Evolutionary conservation across 2,113 vertebrate species (phyloP), one percentile per base, ranked within the genome.

Genomic region (Syrrhaptes paradoxus): DNA sequence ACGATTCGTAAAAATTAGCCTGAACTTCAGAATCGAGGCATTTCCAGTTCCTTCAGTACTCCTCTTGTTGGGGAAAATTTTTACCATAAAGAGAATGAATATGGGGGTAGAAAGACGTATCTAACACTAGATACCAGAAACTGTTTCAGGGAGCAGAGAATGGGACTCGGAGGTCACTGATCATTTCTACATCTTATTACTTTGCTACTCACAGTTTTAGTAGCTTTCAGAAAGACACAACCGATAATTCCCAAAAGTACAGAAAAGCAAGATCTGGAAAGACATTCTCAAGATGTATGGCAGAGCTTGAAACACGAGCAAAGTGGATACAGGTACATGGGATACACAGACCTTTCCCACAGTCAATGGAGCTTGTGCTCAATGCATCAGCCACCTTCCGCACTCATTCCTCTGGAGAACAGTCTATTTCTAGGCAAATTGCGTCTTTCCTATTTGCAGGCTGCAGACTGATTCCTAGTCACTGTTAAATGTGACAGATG

Each of bases 301-400:
- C 15, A 89, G 14, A 8, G 3, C 34, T 38, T 59, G 71, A 46
- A 77, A 68, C 0, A 1, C 0, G 1, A 61, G 31, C 32, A 57
- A 21, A 36, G 31, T 3, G 25, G 58, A 48, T 20, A 16, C 11
- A 58, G 43, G 15, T 31, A 29, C 5, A 4, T 36, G 34, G 66
- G 43, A 89, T 17, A 55, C 38, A 68, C 5, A 28, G n/a, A 46
- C 5, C 62, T 26, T 22, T 75, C n/a, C 63, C 3, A 2, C 28
- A 24, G n/a, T 0, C 18, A 70, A 25, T 17, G 38, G 51, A 17
- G 48, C 28, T 49, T 5, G 36, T 9, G 72, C 32, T 57, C 48
- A 34, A 20, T 19, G 24, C 59, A 84, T 41, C 1, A 52, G 31
- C 11, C 48, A 43, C 21, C 32, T 89, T 29, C 77, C 49, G 36